Percentiles rank a stretch among this genome's conserved stretches.
phyloP scores from a whole-genome alignment of 2,797 vertebrate species.

The Lacerta viridis region DNA sequence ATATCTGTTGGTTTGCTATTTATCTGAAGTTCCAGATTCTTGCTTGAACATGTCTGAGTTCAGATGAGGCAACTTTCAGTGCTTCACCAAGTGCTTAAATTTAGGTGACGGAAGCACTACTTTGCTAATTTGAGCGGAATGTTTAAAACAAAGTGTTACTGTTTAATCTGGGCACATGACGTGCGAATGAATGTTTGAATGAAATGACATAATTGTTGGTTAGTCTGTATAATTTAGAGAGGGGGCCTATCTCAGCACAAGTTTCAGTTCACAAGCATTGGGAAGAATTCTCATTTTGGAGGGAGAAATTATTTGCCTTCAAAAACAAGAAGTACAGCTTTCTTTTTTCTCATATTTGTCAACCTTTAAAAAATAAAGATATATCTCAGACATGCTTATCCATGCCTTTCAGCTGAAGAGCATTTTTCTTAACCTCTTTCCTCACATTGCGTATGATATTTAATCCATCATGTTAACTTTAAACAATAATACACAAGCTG shows the following conservation, averaged over 20 bases:
- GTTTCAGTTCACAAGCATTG: constrained; percentile 78
- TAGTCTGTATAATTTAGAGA: constrained; percentile 83
- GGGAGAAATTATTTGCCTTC: constrained; percentile 51
- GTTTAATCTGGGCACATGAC: constrained; percentile 83
- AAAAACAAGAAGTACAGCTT: constrained; percentile 59
- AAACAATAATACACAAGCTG: constrained; percentile 91
- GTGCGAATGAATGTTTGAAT: constrained; percentile 82
- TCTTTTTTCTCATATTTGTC: constrained; percentile 48
- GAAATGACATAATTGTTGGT: constrained; percentile 84
- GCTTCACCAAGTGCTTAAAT: constrained; percentile 69
- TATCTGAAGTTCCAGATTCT: constrained; percentile 57
- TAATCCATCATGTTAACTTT: constrained; percentile 94
- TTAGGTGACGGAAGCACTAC: constrained; percentile 82
- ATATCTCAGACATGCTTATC: constrained; percentile 43
- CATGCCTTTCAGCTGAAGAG: constrained; percentile 41
- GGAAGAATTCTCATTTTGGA: constrained; percentile 64
- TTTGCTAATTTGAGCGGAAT: constrained; percentile 83
- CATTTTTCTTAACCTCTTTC: constrained; percentile 73
- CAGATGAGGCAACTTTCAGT: constrained; percentile 64
- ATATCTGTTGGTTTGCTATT: constrained; percentile 32
- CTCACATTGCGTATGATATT: constrained; percentile 86
- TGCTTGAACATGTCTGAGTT: constrained; percentile 65
- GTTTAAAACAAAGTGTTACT: constrained; percentile 84
- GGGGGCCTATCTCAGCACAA: constrained; percentile 72
- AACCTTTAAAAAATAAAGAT: not conserved